phyloP scores from a whole-genome alignment of 2,797 vertebrate species.

The Esox masquinongy region DNA sequence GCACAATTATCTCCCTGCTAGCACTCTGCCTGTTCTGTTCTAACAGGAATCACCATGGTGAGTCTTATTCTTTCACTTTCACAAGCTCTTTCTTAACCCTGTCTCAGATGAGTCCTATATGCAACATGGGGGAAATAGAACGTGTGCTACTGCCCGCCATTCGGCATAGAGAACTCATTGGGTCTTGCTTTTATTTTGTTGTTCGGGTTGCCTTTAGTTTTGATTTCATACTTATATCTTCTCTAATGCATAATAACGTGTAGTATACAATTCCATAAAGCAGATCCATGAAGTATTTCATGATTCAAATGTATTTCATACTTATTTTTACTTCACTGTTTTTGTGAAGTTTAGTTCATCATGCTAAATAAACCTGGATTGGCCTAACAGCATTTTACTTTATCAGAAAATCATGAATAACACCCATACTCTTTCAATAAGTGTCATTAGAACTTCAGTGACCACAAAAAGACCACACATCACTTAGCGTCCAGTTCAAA shows the following conservation, averaged over 20 bases:
- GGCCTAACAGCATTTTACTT: too few species aligned
- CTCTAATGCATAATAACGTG: background rate
- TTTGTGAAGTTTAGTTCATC: background rate
- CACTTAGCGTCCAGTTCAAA: too few species aligned
- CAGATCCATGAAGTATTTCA: background rate
- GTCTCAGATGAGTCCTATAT: background rate
- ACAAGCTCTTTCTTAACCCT: background rate
- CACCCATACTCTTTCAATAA: too few species aligned
- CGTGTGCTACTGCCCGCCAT: background rate
- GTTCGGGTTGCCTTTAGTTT: background rate
- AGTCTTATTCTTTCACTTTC: conserved; percentile 16
- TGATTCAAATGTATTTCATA: background rate
- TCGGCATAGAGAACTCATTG: too few species aligned
- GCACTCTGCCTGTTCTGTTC: background rate
- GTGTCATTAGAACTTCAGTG: too few species aligned
- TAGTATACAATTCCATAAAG: background rate
- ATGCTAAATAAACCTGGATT: background rate
- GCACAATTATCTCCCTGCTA: background rate
- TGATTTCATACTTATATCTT: background rate
- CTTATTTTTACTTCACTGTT: background rate
- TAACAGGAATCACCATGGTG: conserved; percentile 7
- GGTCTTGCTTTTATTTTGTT: background rate
- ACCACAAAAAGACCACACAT: too few species aligned
- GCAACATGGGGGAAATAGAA: conserved; percentile 1
- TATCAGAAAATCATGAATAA: too few species aligned